Evolutionary conservation across 1,140 invertebrate genomes (phyloP), one percentile per base, ranked within the genome.

Genomic region (Caenorhabditis inopinata): DNA sequence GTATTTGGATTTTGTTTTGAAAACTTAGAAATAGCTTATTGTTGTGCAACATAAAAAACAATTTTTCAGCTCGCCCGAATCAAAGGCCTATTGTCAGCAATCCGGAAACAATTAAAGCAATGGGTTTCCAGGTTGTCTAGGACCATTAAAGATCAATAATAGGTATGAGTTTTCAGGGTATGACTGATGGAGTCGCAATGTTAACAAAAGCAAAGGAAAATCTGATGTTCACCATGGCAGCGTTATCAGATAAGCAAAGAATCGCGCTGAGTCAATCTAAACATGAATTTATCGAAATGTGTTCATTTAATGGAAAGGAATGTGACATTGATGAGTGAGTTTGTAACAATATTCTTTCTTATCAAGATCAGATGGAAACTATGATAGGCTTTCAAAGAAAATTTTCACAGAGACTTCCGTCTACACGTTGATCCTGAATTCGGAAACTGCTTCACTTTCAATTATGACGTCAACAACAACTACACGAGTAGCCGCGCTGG

Each of bases 361-460:
- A n/a, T n/a, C n/a, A n/a, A n/a, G n/a, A n/a, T n/a, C n/a, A n/a
- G n/a, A n/a, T n/a, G n/a, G n/a, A n/a, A n/a, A n/a, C n/a, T n/a
- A n/a, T n/a, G n/a, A 29, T 2, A 75, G 25, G 7, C 18, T 29
- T 4, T 6, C 11, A 38, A 58, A 53, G 16, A 49, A 0, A 5
- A 48, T 58, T 32, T 77, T 46, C 74, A n/a, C n/a, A 83, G 79
- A 38, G 82, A 83, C 46, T 83, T 83, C 53, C 42, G 51, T 3
- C 23, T 77, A 3, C 79, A 83, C 25, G 80, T 83, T 47, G 82
- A 83, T 58, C 75, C 78, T 16, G 79, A 81, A 49, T 83, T 83
- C 47, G 82, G 82, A 27, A 83, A 83, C 58, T 79, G 80, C 29
- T 82, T 53, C 35, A 83, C 79, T n/a, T 83, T 83, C 74, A 83